Base-by-base conservation (phyloP, 2,113 vertebrate genomes). In the Gadus chalcogrammus region DNA sequence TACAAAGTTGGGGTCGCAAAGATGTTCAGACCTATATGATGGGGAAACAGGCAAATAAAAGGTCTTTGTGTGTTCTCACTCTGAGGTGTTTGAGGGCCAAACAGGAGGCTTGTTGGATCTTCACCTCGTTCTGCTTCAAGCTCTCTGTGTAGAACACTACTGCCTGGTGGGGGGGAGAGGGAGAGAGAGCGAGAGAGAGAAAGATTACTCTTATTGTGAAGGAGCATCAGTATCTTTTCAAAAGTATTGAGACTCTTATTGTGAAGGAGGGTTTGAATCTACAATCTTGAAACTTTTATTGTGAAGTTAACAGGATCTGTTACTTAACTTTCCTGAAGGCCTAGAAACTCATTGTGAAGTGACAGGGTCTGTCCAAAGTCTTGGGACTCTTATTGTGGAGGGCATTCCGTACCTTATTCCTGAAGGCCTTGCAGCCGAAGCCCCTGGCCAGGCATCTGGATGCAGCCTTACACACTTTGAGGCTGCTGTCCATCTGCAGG, bases 51-150 rank as follows among this genome's bases (percentile, higher is more conserved):
- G 53, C 53, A 7, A 55, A 55, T 35, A 35, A 5, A 35, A 7
- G 31, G 65, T 67, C 48, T 67, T 12, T 67, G 48, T 67, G 2
- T 66, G 67, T 68, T 38, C 92, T 94, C 87, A 97, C 97, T 89
- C 88, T 88, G 58, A 99, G 94, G 71, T 93, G 91, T 81, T 93
- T 94, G 0, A 99, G 94, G 4, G 96, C 96, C 84, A 95, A 24
- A 48, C 97, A 99, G 0, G 94, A 94, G 0, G 92, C 92, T 66
- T 88, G 92, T 79, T 95, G 95, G 18, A 94, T 80, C 11, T 80
- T 84, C 0, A 76, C 5, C 0, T 97, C 91, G 0, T 70, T 0
- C 20, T 82, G 84, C 0, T 69, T 85, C 71, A 99, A 74, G 73
- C 70, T 82, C 5, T 93, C 90, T 0, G 93, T 95, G 87, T 97